Evolutionary conservation across 2,797 vertebrate genomes (phyloP).

Genomic region (Brachyrhaphis roseni): DNA sequence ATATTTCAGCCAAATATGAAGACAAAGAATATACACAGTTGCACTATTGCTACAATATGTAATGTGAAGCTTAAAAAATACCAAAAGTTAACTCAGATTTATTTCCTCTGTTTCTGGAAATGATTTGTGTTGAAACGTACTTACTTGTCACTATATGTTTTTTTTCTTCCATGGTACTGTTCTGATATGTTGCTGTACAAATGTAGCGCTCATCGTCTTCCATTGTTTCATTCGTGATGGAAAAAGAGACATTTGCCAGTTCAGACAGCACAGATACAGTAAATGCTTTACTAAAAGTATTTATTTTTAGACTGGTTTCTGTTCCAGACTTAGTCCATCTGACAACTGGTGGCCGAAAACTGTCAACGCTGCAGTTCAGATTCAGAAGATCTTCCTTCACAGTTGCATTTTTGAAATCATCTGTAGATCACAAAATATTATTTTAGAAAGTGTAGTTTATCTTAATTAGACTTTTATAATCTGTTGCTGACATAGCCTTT

Average conservation of each 20-base stretch:
- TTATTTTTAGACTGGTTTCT: not conserved
- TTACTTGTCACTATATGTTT: not conserved
- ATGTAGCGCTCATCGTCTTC: not conserved
- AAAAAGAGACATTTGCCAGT: not conserved
- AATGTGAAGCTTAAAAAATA: not conserved
- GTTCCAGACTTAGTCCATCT: conserved; percentile 31
- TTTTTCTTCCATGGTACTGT: not conserved
- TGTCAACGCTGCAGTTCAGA: conserved; percentile 59
- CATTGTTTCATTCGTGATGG: not conserved
- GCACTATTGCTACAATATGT: not conserved
- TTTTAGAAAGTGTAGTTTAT: not conserved
- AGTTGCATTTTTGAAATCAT: not conserved
- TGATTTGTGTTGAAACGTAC: not conserved
- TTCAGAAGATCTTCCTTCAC: conserved; percentile 41
- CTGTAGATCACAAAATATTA: not conserved
- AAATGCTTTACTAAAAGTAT: not conserved
- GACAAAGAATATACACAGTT: not conserved
- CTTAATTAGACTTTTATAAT: not conserved
- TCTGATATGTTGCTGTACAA: not conserved
- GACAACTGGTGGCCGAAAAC: conserved; percentile 46
- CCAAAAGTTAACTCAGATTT: not conserved
- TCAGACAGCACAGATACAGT: not conserved
- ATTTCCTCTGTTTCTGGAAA: not conserved
- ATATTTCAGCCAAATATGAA: not conserved
- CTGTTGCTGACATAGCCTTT: too few species aligned